These are phyloP conservation scores for Cataglyphis rosenhaueri DNA, from an alignment of 2,888 invertebrate genomes.

Conservation along the genomic window DNA sequence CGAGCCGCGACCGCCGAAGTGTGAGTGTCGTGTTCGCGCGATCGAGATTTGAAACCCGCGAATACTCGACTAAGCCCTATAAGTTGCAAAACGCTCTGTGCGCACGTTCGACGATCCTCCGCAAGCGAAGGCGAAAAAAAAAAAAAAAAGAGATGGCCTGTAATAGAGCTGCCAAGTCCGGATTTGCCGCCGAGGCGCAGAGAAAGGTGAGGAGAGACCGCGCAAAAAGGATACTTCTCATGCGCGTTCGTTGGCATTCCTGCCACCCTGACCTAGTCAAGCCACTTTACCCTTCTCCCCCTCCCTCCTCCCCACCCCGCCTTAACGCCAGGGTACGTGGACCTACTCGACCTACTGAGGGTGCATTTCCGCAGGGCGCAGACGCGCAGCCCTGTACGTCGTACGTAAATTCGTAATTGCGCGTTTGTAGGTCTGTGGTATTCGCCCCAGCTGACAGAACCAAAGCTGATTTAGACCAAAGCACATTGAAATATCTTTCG, in stretches of 20 bases:
- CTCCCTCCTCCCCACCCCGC: neutral
- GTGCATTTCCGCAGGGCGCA: constrained; percentile 58
- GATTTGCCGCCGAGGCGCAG: constrained; percentile 98
- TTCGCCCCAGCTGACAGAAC: neutral
- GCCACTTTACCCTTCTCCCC: constrained; percentile 39
- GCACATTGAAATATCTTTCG: neutral
- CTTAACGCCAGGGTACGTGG: constrained; percentile 8
- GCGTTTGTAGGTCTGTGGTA: neutral
- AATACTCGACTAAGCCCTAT: neutral
- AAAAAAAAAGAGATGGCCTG: constrained; percentile 88
- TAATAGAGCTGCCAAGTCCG: constrained; percentile 95
- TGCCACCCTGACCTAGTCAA: constrained; percentile 77
- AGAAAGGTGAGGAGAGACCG: constrained; percentile 93
- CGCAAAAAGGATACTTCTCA: neutral
- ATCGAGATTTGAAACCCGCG: neutral
- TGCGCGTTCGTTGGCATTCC: constrained; percentile 5
- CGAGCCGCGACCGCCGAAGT: constrained; percentile 77
- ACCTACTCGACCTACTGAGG: constrained; percentile 58
- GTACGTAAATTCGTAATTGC: constrained; percentile 7
- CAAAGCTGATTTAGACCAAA: neutral
- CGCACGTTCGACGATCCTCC: constrained; percentile 7
- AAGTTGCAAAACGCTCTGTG: neutral
- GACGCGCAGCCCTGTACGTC: constrained; percentile 33
- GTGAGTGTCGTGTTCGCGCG: constrained; percentile 59
- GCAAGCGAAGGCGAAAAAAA: neutral